These are phyloP conservation scores for Eupithecia subfuscata DNA, from an alignment of 2,888 invertebrate genomes.

Conservation along the genomic window DNA sequence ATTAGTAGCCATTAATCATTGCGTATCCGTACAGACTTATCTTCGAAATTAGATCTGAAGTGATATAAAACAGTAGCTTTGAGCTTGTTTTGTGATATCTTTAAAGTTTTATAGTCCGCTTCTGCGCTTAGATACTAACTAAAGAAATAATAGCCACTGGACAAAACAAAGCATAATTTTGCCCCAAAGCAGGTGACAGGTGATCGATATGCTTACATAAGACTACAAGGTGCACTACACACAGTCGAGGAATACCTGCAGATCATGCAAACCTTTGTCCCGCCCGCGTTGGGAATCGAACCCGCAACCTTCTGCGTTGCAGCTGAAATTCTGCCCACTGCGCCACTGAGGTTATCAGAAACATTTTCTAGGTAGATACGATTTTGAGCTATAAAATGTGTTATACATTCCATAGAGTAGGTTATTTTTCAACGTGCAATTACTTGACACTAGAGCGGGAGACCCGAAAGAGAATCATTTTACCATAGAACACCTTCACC, in stretches of 20 bases:
- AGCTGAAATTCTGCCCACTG: not conserved
- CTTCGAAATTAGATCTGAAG: constrained; percentile 76
- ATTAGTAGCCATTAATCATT: constrained; percentile 82
- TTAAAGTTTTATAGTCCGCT: not conserved
- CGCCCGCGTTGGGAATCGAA: not conserved
- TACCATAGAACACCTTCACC: not conserved
- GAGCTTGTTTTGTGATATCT: constrained; percentile 7
- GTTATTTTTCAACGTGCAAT: not conserved
- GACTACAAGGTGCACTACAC: not conserved
- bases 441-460: not conserved
- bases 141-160: not conserved
- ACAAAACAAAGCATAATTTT: not conserved
- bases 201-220: not conserved
- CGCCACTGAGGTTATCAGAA: not conserved
- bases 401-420: not conserved
- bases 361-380: not conserved
- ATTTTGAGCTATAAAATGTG: not conserved
- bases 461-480: not conserved
- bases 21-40: constrained; percentile 74
- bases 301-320: not conserved
- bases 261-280: not conserved
- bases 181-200: not conserved
- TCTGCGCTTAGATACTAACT: not conserved
- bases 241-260: not conserved
- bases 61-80: constrained; percentile 47